Evolutionary conservation across 1,140 invertebrate species (phyloP), one percentile per base, ranked within the genome.

Genomic region (Microplitis mediator): DNA sequence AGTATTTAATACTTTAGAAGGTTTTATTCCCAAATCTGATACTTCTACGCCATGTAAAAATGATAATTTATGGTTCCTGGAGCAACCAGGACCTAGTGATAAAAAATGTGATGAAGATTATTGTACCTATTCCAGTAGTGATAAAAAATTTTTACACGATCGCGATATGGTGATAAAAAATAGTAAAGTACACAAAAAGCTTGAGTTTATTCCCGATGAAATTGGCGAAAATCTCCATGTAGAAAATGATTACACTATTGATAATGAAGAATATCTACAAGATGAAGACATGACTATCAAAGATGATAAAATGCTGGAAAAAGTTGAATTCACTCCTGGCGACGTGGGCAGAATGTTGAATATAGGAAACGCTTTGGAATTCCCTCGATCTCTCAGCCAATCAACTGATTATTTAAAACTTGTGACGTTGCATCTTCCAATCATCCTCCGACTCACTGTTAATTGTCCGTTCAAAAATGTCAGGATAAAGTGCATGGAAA

Each of bases 391-490:
- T 39, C 63, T 84, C 23, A 86, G 81, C 0, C 83, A 84, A 50
- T 74, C 85, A 4, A 87, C 86, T 75, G 86, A 90, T 75, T 89
- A 90, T 69, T 78, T 89, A 61, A 88, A 87, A 64, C 79, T 90
- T 74, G 89, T 90, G 51, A 87, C 86, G 50, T 75, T 90, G 56
- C 89, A 90, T 81, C 82, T 90, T 74, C 89, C 89, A 9, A 88
- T 89, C 61, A 89, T 90, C 72, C 81, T 90, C 23, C 84, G 90
- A 73, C 84, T 90, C 64, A 89, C 88, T 63, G 85, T 89, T 67
- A 89, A 89, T 78, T 90, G 89, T 78, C 89, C 89, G 11, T 90
- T 90, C 70, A 81, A 86, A 69, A 89, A 90, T 75, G 88, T 90
- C 45, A 82, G 89, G 64, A 87, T 88, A 75, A 90, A 90, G 76